phyloP scores from a whole-genome alignment of 2,888 invertebrate genomes.

The Ashinkailepas kermadecensis region DNA sequence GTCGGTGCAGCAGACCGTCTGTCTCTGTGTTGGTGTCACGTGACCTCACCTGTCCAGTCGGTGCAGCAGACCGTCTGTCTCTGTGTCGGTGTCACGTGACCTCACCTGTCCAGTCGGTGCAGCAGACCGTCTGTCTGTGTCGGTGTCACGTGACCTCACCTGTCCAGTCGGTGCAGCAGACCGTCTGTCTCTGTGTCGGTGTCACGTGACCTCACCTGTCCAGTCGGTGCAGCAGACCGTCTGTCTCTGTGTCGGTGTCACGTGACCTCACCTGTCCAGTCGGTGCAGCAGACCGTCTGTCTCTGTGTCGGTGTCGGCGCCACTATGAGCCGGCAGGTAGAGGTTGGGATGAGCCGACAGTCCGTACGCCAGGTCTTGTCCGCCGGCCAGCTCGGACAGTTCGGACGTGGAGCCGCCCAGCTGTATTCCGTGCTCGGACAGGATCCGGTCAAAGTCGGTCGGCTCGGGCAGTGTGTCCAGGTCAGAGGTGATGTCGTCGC shows the following conservation, averaged over 20 bases:
- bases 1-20: no score
- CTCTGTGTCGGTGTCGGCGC: background rate
- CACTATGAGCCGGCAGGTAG: slow-evolving; percentile 16
- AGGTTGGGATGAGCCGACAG: slow-evolving; percentile 12
- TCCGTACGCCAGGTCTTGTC: slow-evolving; percentile 3
- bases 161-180: no score
- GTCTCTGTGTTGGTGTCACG: no score
- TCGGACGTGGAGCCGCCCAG: background rate
- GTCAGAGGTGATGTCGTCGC: slow-evolving; percentile 17
- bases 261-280: slow-evolving; percentile 5
- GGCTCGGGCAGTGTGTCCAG: slow-evolving; percentile 18
- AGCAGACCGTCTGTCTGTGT: no score
- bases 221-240: no score
- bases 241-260: background rate
- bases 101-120: no score
- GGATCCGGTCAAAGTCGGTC: slow-evolving; percentile 13
- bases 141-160: no score
- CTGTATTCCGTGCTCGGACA: slow-evolving; percentile 8
- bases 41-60: no score
- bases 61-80: no score
- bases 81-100: no score
- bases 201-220: no score
- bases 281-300: background rate
- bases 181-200: no score
- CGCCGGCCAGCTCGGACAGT: slow-evolving; percentile 4